These are phyloP conservation scores for Sminthurinus aureus DNA, from an alignment of 2,888 invertebrate species.

Conservation along the genomic window DNA sequence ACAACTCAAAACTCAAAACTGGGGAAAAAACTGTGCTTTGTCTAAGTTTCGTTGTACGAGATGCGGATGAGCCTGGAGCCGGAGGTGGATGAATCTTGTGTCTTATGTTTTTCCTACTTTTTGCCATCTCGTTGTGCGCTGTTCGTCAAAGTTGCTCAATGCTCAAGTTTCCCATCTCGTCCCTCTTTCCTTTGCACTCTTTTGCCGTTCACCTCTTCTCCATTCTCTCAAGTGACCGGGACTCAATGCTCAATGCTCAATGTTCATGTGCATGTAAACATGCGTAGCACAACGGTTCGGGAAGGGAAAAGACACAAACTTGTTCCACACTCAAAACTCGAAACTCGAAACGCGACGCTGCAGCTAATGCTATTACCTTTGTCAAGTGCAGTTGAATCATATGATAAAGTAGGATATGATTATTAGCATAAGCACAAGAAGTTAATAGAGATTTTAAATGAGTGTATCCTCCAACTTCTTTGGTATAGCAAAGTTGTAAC, in stretches of 20 bases:
- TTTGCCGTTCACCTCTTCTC: not conserved
- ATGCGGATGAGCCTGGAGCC: constrained; percentile 27
- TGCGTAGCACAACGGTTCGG: not conserved
- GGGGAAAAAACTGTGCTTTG: not conserved
- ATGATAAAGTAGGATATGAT: not conserved
- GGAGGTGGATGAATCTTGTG: constrained; percentile 23
- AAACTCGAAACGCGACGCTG: too few species aligned
- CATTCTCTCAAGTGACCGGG: too few species aligned
- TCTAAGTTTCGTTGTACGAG: not conserved
- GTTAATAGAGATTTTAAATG: constrained; percentile 15
- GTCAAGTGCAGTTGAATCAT: not conserved
- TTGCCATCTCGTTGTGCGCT: not conserved
- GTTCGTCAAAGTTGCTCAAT: not conserved
- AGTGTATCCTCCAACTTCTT: not conserved
- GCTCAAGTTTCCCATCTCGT: not conserved
- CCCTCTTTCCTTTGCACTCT: not conserved
- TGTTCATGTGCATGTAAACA: not conserved
- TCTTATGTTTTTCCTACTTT: too few species aligned
- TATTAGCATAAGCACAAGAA: not conserved
- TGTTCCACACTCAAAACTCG: too few species aligned
- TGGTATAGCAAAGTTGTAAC: too few species aligned
- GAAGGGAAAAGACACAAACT: not conserved
- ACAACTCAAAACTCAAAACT: not conserved
- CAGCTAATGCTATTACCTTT: not conserved
- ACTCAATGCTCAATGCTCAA: not conserved